These are phyloP conservation scores for Gambusia affinis DNA, from an alignment of 2,113 vertebrate genomes.

Conservation along the genomic window DNA sequence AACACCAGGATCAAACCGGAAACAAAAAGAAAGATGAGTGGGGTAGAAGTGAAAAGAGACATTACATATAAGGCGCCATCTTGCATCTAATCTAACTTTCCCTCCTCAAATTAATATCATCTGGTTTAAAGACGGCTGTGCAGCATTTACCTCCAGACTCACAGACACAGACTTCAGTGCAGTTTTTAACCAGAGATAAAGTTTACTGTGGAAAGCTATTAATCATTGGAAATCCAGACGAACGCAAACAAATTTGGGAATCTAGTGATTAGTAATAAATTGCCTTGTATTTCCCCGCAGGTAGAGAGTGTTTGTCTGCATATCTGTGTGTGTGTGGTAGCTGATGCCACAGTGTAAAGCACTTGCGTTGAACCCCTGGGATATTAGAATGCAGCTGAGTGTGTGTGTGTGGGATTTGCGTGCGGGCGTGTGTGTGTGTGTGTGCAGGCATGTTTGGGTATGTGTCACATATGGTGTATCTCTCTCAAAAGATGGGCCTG, in stretches of 20 bases:
- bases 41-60: not conserved
- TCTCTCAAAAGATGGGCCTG: conserved; percentile 73
- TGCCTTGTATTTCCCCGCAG: conserved; percentile 70
- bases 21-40: too few species aligned
- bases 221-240: conserved; percentile 74
- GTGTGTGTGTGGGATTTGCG: conserved; percentile 17
- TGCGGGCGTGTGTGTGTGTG: conserved; percentile 51
- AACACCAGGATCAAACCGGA: too few species aligned
- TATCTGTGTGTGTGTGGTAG: conserved; percentile 38
- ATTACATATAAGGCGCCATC: not conserved
- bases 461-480: conserved; percentile 54
- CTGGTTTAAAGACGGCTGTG: conserved; percentile 65
- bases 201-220: conserved; percentile 72
- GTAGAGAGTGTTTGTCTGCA: conserved; percentile 41
- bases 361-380: conserved; percentile 57
- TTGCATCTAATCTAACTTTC: conserved; percentile 55
- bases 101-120: conserved; percentile 68
- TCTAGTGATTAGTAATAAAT: conserved; percentile 75
- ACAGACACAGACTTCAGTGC: conserved; percentile 25
- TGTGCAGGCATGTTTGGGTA: conserved; percentile 37
- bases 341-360: conserved; percentile 47
- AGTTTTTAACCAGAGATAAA: conserved; percentile 55
- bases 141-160: conserved; percentile 32
- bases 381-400: conserved; percentile 54
- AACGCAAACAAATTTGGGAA: conserved; percentile 71